Base-by-base conservation (phyloP, 2,113 vertebrate species). In the Gymnobelideus leadbeateri region DNA sequence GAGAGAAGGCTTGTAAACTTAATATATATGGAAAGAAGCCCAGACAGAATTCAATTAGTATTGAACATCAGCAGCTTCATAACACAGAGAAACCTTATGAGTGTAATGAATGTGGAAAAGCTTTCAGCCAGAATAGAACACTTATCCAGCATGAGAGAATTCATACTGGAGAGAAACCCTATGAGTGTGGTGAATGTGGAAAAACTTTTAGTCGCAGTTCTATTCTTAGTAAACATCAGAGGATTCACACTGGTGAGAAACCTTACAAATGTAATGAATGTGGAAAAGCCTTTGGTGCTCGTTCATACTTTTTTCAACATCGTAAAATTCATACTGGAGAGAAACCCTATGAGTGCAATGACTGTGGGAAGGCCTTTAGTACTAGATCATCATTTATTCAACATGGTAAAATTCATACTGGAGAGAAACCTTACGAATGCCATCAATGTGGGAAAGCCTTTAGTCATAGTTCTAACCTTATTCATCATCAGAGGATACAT, bases 71-170 rank as follows among this genome's bases (percentile, higher is more conserved):
- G 50, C 94, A 84, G 89, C 90, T 95, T 53, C 95, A 94, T 49
- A 96, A 91, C 53, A 93, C 92, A 54, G 95, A 97, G 94, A 96
- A 96, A 89, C n/a, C 84, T 0, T 95, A 91, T n/a, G 98, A 99
- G 43, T 99, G 98, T 95, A 98, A 98, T 95, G 98, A 99, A 96
- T 99, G 98, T 89, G 98, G 98, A 94, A 99, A 99, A 97, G 98
- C 98, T 96, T 99, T 99, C 97, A 99, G 99, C 94, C 98, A 98
- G 97, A 98, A 98, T 98, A 95, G 91, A 19, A 55, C 77, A 51
- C 92, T 92, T 47, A 89, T n/a, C 8, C 91, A 92, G 25, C 96
- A 93, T 57, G 92, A 90, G 49, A 93, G 96, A 53, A 96, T 95
- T 89, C 97, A 97, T 54, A 95, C 96, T 28, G 95, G 96, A 37